Evolutionary conservation across 2,797 vertebrate species (phyloP).

Genomic region (Enteromius thamalakanensis): DNA sequence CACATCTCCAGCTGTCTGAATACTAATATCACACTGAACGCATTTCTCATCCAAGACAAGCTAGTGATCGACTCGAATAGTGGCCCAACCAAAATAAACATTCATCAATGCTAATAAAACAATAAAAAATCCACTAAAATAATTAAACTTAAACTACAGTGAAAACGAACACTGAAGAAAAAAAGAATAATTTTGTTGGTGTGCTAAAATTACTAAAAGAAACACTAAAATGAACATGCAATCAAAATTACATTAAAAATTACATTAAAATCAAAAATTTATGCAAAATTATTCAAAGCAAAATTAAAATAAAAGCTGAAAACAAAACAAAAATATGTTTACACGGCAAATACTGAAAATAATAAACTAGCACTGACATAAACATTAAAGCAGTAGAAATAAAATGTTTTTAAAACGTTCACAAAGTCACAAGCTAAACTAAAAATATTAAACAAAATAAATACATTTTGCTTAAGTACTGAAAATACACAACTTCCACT

Average conservation of each 20-base stretch:
- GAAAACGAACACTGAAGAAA: too few relatives aligned
- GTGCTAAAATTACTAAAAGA: neutral
- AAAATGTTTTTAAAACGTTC: too few relatives aligned
- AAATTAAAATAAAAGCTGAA: too few relatives aligned
- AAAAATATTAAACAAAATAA: too few relatives aligned
- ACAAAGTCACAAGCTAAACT: too few relatives aligned
- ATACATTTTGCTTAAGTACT: too few relatives aligned
- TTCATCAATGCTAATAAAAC: neutral
- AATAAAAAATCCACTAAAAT: neutral
- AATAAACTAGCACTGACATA: too few relatives aligned
- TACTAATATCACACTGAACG: constrained; percentile 23
- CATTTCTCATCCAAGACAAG: neutral
- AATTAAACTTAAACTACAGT: neutral
- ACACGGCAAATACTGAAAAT: too few relatives aligned
- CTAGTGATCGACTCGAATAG: constrained; percentile 17
- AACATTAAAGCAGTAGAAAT: too few relatives aligned
- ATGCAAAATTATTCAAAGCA: too few relatives aligned
- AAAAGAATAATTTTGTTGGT: neutral
- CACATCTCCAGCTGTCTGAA: constrained; percentile 39
- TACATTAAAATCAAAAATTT: neutral
- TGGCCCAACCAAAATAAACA: constrained; percentile 10
- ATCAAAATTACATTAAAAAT: neutral
- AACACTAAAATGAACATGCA: neutral
- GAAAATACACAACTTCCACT: too few relatives aligned
- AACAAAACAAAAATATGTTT: too few relatives aligned